phyloP scores from a whole-genome alignment of 1,140 invertebrate genomes.

The Druon quercuslanigerum region DNA sequence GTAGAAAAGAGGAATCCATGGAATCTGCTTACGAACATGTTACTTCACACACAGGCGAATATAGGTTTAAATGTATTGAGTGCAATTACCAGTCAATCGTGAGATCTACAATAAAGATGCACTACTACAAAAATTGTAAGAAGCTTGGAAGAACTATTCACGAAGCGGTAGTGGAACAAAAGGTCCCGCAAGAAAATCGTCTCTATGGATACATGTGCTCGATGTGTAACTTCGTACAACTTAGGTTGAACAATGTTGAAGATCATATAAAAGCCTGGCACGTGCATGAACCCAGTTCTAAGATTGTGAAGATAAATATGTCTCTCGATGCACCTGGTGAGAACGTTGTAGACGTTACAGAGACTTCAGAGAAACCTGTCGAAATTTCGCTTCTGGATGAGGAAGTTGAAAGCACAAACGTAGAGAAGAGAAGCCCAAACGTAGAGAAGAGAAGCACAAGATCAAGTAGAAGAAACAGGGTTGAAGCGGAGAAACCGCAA shows the following conservation, averaged over 20 bases:
- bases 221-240: slow-evolving; percentile 82
- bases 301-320: slow-evolving; percentile 76
- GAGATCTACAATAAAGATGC: slow-evolving; percentile 71
- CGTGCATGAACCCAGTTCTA: slow-evolving; percentile 52
- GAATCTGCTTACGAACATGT: slow-evolving; percentile 82
- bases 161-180: slow-evolving; percentile 55
- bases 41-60: slow-evolving; percentile 84
- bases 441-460: slow-evolving; percentile 5
- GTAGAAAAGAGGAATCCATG: slow-evolving; percentile 57
- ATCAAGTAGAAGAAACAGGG: slow-evolving; percentile 2
- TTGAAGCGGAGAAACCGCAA: slow-evolving; percentile 32
- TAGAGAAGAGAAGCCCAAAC: not conserved
- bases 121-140: slow-evolving; percentile 71
- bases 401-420: not conserved
- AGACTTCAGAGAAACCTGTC: not conserved
- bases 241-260: slow-evolving; percentile 78
- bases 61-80: slow-evolving; percentile 78
- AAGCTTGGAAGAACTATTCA: slow-evolving; percentile 46
- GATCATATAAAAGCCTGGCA: slow-evolving; percentile 78
- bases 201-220: slow-evolving; percentile 81
- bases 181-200: slow-evolving; percentile 55
- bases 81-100: slow-evolving; percentile 75
- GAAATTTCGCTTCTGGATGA: not conserved
- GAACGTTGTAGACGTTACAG: slow-evolving; percentile 18
- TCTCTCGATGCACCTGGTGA: slow-evolving; percentile 48